Evolutionary conservation across 2,113 vertebrate genomes (phyloP), one percentile per base, ranked within the genome.

Genomic region (Bubo bubo): DNA sequence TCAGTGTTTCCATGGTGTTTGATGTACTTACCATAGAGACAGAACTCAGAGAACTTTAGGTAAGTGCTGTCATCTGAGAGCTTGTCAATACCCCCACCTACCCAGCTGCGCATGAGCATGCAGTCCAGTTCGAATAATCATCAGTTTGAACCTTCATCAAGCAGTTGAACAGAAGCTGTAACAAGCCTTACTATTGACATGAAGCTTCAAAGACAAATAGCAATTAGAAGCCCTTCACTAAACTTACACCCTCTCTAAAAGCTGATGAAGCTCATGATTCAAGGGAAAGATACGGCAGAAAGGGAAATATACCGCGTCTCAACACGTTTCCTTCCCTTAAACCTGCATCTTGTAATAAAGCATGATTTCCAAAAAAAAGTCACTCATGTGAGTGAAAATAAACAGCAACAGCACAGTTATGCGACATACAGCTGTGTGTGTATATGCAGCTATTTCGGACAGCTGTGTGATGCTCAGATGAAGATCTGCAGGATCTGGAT

Each of bases 21-120:
- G 79, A 87, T 64, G 62, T 85, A 53, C 32, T 85, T 58, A 32
- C 89, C 89, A 89, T 88, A 79, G 95, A 92, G 53, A 95, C 53
- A 24, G 39, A 53, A 52, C 56, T 70, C 56, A 28, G 60, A 90
- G 70, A 60, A 2, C 17, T 80, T 70, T 80, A 93, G 79, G 49
- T 82, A 79, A 94, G 63, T 12, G 53, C 68, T 87, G 74, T 50
- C 30, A 5, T 43, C 62, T 50, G 72, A 93, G 55, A 86, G 86
- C 71, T 66, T 88, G 72, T 90, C 72, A 79, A 72, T 50, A 52
- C 55, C 82, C 45, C 67, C 66, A 3, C 63, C 60, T 55, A 43
- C 30, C 83, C 75, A 90, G 64, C 62, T 60, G 76, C 34, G 75
- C 47, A 21, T 0, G 14, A 84, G 23, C 53, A 79, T 1, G 10